A percentile compares a stretch with the other conserved stretches of the same genome.
Conservation (phyloP, 2,113 vertebrate species). For the Actenoides lindsayi region DNA sequence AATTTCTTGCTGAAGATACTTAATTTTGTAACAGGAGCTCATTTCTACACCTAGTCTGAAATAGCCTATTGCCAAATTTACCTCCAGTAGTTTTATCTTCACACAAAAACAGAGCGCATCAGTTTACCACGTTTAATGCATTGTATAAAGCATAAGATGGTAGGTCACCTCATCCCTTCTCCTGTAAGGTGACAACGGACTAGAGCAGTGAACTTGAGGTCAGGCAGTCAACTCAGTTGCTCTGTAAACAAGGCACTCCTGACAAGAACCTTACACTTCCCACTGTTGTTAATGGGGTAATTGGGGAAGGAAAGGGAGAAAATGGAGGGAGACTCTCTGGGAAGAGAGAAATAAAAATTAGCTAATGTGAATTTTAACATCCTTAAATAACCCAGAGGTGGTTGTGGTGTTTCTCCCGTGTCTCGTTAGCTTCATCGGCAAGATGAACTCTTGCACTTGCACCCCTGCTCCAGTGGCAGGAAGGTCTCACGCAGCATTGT, state of each 20-base stretch:
- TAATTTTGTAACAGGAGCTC: not conserved
- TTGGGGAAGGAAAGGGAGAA: not conserved
- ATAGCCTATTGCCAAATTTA: not conserved
- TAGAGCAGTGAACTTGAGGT: not conserved
- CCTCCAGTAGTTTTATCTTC: not conserved
- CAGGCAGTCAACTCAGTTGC: not conserved
- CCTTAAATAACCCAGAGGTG: not conserved
- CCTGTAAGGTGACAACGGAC: not conserved
- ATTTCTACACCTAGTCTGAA: not conserved
- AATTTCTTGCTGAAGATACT: not conserved
- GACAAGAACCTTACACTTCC: not conserved
- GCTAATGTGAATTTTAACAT: not conserved
- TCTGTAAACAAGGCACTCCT: not conserved
- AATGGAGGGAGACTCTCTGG: not conserved
- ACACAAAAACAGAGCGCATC: not conserved
- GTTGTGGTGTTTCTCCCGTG: not conserved
- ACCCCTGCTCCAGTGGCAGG: not conserved
- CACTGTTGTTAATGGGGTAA: not conserved
- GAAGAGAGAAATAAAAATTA: not conserved
- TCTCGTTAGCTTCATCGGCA: not conserved
- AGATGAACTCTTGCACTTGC: not conserved
- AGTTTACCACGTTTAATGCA: not conserved
- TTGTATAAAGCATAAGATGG: not conserved
- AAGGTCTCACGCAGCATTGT: accelerated
- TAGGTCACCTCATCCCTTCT: not conserved